Conservation (phyloP, 2,888 invertebrate genomes). For the Hyppa rectilinea region DNA sequence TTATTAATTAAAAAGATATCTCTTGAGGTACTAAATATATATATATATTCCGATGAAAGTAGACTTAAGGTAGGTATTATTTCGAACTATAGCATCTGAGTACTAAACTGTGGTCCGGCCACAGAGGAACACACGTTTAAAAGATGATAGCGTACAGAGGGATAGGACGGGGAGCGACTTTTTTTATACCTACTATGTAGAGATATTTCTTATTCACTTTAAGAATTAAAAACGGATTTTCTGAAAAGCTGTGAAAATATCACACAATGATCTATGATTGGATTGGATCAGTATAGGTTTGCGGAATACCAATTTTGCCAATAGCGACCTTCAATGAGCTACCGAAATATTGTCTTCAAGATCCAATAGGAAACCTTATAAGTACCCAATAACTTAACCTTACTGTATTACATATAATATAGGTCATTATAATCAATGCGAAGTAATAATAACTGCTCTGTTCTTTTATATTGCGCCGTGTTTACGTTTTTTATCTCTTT, state of each 20-base stretch:
- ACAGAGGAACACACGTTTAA: too few relatives aligned
- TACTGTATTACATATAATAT: background rate
- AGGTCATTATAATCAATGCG: background rate
- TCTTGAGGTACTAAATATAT: too few relatives aligned
- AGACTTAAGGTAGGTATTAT: too few relatives aligned
- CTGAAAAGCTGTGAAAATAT: background rate
- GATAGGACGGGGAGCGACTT: too few relatives aligned
- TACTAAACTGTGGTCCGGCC: too few relatives aligned
- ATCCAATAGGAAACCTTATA: slow-evolving; percentile 32
- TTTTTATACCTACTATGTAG: too few relatives aligned
- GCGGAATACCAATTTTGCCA: slow-evolving; percentile 30
- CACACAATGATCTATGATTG: slow-evolving; percentile 27
- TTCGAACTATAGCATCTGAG: too few relatives aligned
- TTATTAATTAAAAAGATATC: too few relatives aligned
- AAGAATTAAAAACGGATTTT: slow-evolving; percentile 1
- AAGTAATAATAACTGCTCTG: background rate
- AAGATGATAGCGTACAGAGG: too few relatives aligned
- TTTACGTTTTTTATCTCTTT: slow-evolving; percentile 24
- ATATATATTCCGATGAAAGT: too few relatives aligned
- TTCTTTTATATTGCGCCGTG: background rate
- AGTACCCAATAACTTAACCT: slow-evolving; percentile 8
- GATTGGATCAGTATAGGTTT: slow-evolving; percentile 13
- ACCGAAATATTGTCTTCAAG: slow-evolving; percentile 17
- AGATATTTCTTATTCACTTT: background rate
- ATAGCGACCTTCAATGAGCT: slow-evolving; percentile 18